Base-by-base conservation (phyloP, 2,113 vertebrate species). In the Toxostoma redivivum region DNA sequence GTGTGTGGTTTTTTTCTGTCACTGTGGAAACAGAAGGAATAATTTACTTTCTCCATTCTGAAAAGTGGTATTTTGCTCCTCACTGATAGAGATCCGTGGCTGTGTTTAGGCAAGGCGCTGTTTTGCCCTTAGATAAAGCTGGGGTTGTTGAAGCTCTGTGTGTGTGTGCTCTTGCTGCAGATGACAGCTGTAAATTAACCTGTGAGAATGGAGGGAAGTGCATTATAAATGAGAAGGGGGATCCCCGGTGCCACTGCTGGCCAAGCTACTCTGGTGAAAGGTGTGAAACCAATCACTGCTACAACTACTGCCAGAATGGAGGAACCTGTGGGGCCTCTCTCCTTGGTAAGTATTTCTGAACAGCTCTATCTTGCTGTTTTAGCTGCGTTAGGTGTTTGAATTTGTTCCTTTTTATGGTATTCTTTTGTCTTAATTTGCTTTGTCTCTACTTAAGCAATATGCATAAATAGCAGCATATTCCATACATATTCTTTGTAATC, bases 171-270 rank as follows among this genome's bases (percentile, higher is more conserved):
- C 28, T 92, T 73, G 60, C 67, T 96, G 62, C 97, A 99, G 99
- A 99, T 96, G 99, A 99, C 88, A 98, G 98, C 48, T 99, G 99
- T 73, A 98, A 98, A 73, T 96, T 99, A 47, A 98, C 97, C 78
- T 99, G 99, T 92, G 99, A 99, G 97, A 99, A 99, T 9, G 99
- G 99, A 96, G 99, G 99, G 35, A 99, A 98, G 88, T 99, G 99
- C 93, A 97, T 99, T 67, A 97, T 99, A 91, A 99, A 99, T 12
- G 99, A 99, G 97, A 99, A 99, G 78, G 99, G 99, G 58, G 98
- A 99, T 83, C 98, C 98, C 72, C 98, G 99, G 12, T 99, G 99
- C 93, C 99, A 99, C 94, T 99, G 99, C 97, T 99, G 99, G 99
- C 99, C 99, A 3, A 99, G 98, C 97, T 99, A 99, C 95, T 99